Evolutionary conservation across 2,888 invertebrate genomes (phyloP), one percentile per base, ranked within the genome.

Genomic region (Nomada ferruginata): DNA sequence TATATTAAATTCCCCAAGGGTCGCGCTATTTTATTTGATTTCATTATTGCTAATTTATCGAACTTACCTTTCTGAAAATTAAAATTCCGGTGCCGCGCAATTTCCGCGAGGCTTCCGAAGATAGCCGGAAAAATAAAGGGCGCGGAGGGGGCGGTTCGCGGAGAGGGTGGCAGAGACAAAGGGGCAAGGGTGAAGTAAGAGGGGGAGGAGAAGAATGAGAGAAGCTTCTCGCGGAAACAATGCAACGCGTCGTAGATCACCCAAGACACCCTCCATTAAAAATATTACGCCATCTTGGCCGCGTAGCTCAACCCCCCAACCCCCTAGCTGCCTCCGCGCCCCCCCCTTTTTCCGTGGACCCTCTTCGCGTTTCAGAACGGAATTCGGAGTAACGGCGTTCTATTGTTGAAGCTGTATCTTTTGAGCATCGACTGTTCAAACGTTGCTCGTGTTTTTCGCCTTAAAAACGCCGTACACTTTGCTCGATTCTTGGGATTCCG

Each of bases 201-300:
- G 13, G 5, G 47, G 26, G 13, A 11, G 68, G 68, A 57, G 66
- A 66, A 23, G 73, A 92, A 92, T 91, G 90, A 90, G 91, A 88
- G 20, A 90, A 90, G 90, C 90, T 90, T 91, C 92, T 91, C 90
- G 87, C 82, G 86, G 91, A 92, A 92, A 93, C 93, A 92, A 93
- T 92, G 92, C 91, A 88, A 87, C 89, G 86, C 86, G 89, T 91
- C 92, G 92, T 92, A 92, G 92, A 93, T 93, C 93, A 93, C 91
- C 92, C 90, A 89, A 90, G 92, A 92, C 92, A 91, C 90, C 91
- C 91, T 92, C 93, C 93, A 93, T 93, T 93, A 93, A 93, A 93
- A 93, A 93, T 93, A 93, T 92, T 93, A 92, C 93, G 91, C 91
- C 92, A 92, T 92, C 92, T 93, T 92, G 90, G 87, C 89, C 89